These are phyloP conservation scores for Drosophila mimica DNA, from an alignment of 2,888 invertebrate species.

Conservation along the genomic window DNA sequence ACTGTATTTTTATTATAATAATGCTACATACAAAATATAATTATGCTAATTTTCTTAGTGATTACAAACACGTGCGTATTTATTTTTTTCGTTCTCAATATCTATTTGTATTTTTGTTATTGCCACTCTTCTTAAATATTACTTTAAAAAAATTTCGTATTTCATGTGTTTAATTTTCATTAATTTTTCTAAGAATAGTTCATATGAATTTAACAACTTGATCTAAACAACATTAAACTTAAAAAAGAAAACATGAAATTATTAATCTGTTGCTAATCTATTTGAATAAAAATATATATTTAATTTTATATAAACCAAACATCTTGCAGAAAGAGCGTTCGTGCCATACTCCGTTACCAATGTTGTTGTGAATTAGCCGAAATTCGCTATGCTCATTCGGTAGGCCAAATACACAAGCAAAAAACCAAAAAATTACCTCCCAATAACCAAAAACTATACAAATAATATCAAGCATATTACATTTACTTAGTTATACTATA, in stretches of 20 bases:
- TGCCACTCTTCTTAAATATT: slow-evolving; percentile 36
- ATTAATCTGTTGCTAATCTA: slow-evolving; percentile 44
- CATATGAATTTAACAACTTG: slow-evolving; percentile 43
- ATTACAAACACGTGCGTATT: slow-evolving; percentile 66
- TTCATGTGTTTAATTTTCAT: slow-evolving; percentile 35
- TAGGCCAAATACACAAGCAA: slow-evolving; percentile 82
- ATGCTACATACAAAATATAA: slow-evolving; percentile 48
- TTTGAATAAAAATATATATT: slow-evolving; percentile 64
- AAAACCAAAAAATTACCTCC: slow-evolving; percentile 62
- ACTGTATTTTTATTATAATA: slow-evolving; percentile 26
- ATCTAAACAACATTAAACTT: slow-evolving; percentile 39
- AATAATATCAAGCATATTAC: slow-evolving; percentile 35
- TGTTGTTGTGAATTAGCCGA: slow-evolving; percentile 86
- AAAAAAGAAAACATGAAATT: slow-evolving; percentile 31
- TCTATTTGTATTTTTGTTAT: slow-evolving; percentile 26
- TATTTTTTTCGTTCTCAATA: slow-evolving; percentile 27
- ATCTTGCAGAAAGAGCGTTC: slow-evolving; percentile 86
- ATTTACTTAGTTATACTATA: slow-evolving; percentile 24
- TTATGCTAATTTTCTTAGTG: slow-evolving; percentile 71
- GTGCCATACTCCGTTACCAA: slow-evolving; percentile 85
- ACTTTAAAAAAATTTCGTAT: slow-evolving; percentile 4
- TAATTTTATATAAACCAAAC: slow-evolving; percentile 75
- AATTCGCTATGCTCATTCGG: slow-evolving; percentile 85
- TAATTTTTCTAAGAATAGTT: slow-evolving; percentile 42
- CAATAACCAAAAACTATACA: slow-evolving; percentile 52